Percentiles rank a stretch among this genome's conserved stretches.
Evolutionary conservation across 2,113 vertebrate species (phyloP).

Genomic region (Piprites chloris): DNA sequence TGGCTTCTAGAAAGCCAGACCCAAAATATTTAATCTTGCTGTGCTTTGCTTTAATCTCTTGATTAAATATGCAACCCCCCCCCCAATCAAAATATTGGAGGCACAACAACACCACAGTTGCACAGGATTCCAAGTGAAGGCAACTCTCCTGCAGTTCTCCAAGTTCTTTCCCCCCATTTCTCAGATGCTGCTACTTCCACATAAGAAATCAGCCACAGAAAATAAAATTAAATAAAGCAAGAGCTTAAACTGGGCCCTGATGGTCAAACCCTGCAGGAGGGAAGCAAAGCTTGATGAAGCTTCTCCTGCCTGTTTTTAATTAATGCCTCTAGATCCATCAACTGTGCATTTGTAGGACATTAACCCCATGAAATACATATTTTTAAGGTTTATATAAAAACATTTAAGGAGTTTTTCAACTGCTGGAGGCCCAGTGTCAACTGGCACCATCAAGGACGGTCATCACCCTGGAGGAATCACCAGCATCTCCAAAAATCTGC

Average conservation of each 20-base stretch:
- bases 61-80: not conserved
- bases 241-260: not conserved
- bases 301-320: not conserved
- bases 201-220: not conserved
- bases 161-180: not conserved
- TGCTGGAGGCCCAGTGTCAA: not conserved
- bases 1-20: not conserved
- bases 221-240: not conserved
- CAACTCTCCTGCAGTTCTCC: not conserved
- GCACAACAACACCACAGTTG: not conserved
- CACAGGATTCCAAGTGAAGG: not conserved
- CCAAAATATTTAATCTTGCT: not conserved
- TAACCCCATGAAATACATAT: not conserved
- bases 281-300: not conserved
- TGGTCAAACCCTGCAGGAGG: not conserved
- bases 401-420: too few relatives aligned
- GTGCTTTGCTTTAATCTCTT: not conserved
- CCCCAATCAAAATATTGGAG: not conserved
- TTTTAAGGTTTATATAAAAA: not conserved
- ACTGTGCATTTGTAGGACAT: not conserved
- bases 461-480: not conserved
- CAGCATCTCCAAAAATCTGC: not conserved
- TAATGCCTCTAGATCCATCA: not conserved
- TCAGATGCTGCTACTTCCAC: not conserved
- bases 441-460: not conserved